A percentile compares a stretch with the other conserved stretches of the same genome.
phyloP scores from a whole-genome alignment of 2,888 invertebrate genomes.

The Ennomos erosarius region DNA sequence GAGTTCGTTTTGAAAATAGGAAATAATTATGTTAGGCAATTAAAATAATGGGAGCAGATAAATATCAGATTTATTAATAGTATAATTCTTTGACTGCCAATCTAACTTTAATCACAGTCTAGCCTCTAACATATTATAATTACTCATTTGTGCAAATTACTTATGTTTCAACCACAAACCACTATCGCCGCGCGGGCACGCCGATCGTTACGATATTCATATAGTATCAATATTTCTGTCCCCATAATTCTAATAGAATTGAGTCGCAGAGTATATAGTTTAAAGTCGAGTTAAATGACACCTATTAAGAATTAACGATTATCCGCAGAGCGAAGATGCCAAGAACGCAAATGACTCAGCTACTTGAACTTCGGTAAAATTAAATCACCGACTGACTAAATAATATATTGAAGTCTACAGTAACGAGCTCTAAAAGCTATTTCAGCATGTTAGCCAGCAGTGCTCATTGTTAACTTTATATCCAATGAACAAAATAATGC shows the following conservation, averaged over 20 bases:
- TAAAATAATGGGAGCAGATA: too few species aligned
- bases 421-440: background rate
- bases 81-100: too few species aligned
- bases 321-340: slow-evolving; percentile 37
- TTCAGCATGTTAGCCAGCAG: slow-evolving; percentile 2
- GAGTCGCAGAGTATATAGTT: too few species aligned
- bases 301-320: slow-evolving; percentile 33
- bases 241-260: slow-evolving; percentile 6
- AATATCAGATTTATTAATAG: too few species aligned
- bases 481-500: background rate
- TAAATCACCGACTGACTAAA: background rate
- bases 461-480: background rate
- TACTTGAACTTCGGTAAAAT: slow-evolving; percentile 4
- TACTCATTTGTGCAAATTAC: slow-evolving; percentile 8
- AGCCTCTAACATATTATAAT: slow-evolving; percentile 4
- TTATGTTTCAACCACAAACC: slow-evolving; percentile 15
- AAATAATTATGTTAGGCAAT: too few species aligned
- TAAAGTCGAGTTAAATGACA: slow-evolving; percentile 8
- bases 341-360: slow-evolving; percentile 34
- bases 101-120: background rate
- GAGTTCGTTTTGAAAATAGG: too few species aligned
- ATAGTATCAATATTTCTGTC: slow-evolving; percentile 9
- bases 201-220: background rate
- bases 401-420: background rate
- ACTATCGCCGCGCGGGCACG: too few species aligned